phyloP scores from a whole-genome alignment of 2,888 invertebrate genomes.

The Temnothorax rugatulus region DNA sequence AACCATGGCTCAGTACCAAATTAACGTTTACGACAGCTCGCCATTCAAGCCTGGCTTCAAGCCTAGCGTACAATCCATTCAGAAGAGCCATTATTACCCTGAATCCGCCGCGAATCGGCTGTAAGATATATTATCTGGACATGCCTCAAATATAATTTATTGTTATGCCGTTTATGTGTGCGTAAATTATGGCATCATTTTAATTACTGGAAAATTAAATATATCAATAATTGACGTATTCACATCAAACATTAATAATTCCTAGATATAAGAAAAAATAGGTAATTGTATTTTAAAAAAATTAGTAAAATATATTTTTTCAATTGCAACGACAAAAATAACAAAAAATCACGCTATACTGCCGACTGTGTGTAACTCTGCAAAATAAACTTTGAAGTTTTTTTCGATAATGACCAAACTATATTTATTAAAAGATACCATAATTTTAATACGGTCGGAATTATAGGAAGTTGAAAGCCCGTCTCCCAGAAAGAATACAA shows the following conservation, averaged over 20 bases:
- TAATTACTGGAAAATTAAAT: background rate
- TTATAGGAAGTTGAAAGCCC: no score
- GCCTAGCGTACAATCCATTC: conserved; percentile 47
- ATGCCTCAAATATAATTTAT: conserved; percentile 21
- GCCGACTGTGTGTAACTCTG: no score
- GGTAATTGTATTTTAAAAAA: background rate
- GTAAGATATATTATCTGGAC: conserved; percentile 17
- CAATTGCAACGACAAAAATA: no score
- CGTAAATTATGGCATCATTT: background rate
- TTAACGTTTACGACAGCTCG: conserved; percentile 75
- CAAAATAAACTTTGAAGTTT: no score
- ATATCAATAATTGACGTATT: background rate
- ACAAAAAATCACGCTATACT: no score
- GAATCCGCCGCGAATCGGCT: conserved; percentile 29
- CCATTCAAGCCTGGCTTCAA: conserved; percentile 72
- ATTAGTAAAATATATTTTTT: no score
- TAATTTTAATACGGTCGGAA: no score
- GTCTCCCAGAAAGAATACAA: background rate
- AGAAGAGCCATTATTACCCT: conserved; percentile 32
- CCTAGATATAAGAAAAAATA: background rate
- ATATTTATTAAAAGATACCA: no score
- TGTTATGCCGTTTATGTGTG: background rate
- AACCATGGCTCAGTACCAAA: conserved; percentile 76
- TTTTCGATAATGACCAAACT: no score
- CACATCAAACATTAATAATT: background rate